phyloP scores from a whole-genome alignment of 2,113 vertebrate genomes.

The Meles meles region DNA sequence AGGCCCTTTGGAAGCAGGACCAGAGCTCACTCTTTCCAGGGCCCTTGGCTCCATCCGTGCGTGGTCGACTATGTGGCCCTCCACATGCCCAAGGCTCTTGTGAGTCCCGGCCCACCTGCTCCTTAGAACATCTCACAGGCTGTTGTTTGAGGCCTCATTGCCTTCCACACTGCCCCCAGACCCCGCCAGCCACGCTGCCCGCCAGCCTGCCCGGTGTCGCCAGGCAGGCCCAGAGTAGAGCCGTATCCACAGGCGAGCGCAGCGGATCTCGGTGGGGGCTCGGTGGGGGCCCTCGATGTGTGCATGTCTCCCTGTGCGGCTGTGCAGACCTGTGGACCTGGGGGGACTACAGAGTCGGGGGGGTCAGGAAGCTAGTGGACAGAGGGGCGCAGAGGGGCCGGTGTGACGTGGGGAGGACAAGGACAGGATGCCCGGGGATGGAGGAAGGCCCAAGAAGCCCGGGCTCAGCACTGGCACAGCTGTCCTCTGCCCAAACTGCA shows the following conservation, averaged over 20 bases:
- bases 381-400: accelerated
- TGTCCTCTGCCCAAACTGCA: neutral
- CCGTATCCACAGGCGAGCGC: accelerated
- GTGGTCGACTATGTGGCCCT: accelerated
- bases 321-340: neutral
- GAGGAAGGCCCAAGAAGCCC: neutral
- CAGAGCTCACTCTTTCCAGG: accelerated
- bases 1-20: neutral
- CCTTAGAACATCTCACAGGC: neutral
- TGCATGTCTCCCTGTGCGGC: accelerated
- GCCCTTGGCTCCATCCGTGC: neutral
- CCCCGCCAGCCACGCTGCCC: neutral
- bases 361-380: neutral
- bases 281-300: neutral
- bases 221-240: neutral
- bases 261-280: neutral
- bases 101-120: neutral
- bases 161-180: neutral
- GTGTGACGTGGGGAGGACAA: accelerated
- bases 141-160: neutral
- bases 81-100: neutral
- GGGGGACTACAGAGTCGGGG: neutral
- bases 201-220: neutral
- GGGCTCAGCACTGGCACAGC: neutral
- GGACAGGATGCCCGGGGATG: neutral